Evolutionary conservation across 2,888 invertebrate species (phyloP), one percentile per base, ranked within the genome.

Genomic region (Dynastes hyllus): DNA sequence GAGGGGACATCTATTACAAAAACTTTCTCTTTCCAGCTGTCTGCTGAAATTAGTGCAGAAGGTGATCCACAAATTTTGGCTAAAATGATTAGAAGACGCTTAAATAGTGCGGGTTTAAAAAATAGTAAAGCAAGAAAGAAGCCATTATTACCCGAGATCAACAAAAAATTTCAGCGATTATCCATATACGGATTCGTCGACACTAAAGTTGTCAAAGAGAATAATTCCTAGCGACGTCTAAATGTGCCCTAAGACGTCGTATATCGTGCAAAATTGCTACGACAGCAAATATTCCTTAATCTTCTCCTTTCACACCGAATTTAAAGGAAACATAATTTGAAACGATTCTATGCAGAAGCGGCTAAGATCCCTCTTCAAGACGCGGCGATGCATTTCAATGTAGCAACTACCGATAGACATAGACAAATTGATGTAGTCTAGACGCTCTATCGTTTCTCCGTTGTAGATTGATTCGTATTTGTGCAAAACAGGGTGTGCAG

Each of bases 401-500:
- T 37, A 61, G 61, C 8, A 61, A 61, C 71, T 71, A 16, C 37
- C 61, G 73, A 73, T 58, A 61, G 73, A 73, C 73, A 45, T 73
- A 73, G 73, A 73, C 73, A 73, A 73, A 73, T 73, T 73, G 73
- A 73, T 61, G 61, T 61, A 73, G 73, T 73, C 73, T 61, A 73
- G 61, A 58, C 73, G 11, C 37, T 22, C 73, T 27, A 58, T 61
- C 73, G 73, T 37, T 61, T n/a, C 71, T 32, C 61, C 73, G 8
- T 16, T 40, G 11, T 61, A 61, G 45, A 73, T 73, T 73, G 73
- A 73, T 61, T 73, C 61, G 73, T 73, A 61, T 73, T 73, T 73
- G 61, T 37, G 9, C 61, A 40, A 73, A 73, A 61, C 58, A 58
- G 71, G 58, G 71, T 58, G 71, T 37, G 6, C 6, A n/a, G 67